A percentile compares a stretch with the other conserved stretches of the same genome.
phyloP scores from a whole-genome alignment of 2,888 invertebrate genomes.

The Cheilosia soror region DNA sequence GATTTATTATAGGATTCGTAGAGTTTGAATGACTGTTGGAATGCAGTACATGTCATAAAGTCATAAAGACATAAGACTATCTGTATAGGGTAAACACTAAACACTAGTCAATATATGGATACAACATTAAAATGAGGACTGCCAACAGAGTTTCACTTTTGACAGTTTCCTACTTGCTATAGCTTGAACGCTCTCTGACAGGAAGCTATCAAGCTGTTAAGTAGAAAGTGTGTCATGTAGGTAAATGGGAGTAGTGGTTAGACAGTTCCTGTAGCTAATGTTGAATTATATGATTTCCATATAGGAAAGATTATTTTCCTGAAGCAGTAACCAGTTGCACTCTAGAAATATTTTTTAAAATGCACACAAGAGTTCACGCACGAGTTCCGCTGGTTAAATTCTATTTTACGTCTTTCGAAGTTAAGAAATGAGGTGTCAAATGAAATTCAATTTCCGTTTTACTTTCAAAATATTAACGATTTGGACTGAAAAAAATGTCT shows the following conservation, averaged over 20 bases:
- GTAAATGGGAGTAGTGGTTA: not conserved
- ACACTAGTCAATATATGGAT: conserved; percentile 53
- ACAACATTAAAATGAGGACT: conserved; percentile 35
- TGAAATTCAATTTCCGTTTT: no score
- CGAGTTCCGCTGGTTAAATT: no score
- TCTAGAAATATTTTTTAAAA: no score
- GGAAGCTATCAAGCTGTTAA: not conserved
- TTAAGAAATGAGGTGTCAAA: no score
- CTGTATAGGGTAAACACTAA: not conserved
- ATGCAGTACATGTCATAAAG: not conserved
- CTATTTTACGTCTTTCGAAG: no score
- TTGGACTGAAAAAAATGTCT: no score
- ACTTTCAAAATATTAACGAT: no score
- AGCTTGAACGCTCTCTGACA: not conserved
- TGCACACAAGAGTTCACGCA: no score
- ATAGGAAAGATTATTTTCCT: no score
- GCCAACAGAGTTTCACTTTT: not conserved
- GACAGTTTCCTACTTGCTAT: not conserved
- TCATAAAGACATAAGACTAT: not conserved
- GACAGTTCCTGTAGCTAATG: no score
- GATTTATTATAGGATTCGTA: not conserved
- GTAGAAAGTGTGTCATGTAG: not conserved
- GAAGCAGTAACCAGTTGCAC: no score
- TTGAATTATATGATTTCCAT: no score
- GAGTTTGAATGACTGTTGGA: not conserved